Percentiles rank a stretch among this genome's conserved stretches.
phyloP scores from a whole-genome alignment of 2,888 invertebrate genomes.

The Diplolepis rosae region DNA sequence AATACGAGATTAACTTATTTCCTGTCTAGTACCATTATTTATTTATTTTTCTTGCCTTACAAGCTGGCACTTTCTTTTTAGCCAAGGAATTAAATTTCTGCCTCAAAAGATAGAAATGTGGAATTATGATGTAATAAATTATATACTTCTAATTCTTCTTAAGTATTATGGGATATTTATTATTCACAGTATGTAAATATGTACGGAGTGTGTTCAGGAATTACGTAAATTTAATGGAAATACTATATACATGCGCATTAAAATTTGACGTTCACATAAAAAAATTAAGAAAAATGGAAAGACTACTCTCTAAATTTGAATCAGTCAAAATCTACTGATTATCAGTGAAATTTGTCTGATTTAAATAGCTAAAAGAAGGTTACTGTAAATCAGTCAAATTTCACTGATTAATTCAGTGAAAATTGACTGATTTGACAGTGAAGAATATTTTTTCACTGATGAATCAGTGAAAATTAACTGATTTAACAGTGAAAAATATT shows the following conservation, averaged over 20 bases:
- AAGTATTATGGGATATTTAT: background rate
- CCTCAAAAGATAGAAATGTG: background rate
- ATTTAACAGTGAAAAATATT: too few species aligned
- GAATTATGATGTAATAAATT: background rate
- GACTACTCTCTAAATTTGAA: too few species aligned
- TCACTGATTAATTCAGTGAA: too few species aligned
- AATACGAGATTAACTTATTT: slow-evolving; percentile 14
- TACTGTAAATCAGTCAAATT: too few species aligned
- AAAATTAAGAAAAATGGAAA: too few species aligned
- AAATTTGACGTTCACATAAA: too few species aligned
- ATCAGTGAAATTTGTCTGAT: too few species aligned
- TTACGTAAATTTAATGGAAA: background rate
- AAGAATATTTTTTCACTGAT: too few species aligned
- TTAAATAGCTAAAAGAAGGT: too few species aligned
- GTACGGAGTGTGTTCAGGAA: background rate
- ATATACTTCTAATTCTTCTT: background rate
- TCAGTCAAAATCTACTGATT: too few species aligned
- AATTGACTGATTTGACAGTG: too few species aligned
- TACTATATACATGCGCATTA: background rate
- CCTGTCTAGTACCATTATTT: background rate
- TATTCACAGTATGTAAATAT: background rate
- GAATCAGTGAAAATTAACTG: too few species aligned
- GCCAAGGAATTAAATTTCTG: background rate
- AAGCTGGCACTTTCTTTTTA: background rate
- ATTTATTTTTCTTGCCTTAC: background rate